These are phyloP conservation scores for Aythya baeri DNA, from an alignment of 2,113 vertebrate genomes.

Conservation along the genomic window DNA sequence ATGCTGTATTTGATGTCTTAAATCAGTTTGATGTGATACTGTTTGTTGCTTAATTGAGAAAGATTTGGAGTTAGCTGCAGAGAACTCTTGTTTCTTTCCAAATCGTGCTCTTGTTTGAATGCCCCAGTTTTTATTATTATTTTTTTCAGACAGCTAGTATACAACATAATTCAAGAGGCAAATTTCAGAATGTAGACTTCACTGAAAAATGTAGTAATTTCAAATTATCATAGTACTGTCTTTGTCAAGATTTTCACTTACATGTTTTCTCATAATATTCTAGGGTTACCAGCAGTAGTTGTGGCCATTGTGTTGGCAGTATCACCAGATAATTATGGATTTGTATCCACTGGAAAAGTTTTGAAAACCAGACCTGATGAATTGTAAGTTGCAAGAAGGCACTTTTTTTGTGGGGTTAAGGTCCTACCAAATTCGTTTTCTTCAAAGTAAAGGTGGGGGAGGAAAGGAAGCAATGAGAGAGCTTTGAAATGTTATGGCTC, in stretches of 20 bases:
- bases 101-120: neutral
- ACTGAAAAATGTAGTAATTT: neutral
- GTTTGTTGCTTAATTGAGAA: neutral
- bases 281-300: slow-evolving; percentile 88
- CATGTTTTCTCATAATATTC: slow-evolving; percentile 11
- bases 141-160: neutral
- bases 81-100: neutral
- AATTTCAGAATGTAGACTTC: neutral
- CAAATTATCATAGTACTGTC: neutral
- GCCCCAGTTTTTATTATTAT: neutral
- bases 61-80: neutral
- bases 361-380: slow-evolving; percentile 80
- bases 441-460: neutral
- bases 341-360: slow-evolving; percentile 82
- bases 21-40: neutral
- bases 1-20: neutral
- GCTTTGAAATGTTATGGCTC: neutral
- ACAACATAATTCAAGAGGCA: neutral
- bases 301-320: slow-evolving; percentile 86
- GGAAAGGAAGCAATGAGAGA: neutral
- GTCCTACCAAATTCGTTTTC: neutral
- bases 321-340: slow-evolving; percentile 88
- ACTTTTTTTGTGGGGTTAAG: neutral
- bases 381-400: slow-evolving; percentile 84
- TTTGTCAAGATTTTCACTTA: neutral